Percentiles rank a stretch among this genome's conserved stretches.
Evolutionary conservation across 2,888 invertebrate genomes (phyloP).

Genomic region (Lypha dubia): DNA sequence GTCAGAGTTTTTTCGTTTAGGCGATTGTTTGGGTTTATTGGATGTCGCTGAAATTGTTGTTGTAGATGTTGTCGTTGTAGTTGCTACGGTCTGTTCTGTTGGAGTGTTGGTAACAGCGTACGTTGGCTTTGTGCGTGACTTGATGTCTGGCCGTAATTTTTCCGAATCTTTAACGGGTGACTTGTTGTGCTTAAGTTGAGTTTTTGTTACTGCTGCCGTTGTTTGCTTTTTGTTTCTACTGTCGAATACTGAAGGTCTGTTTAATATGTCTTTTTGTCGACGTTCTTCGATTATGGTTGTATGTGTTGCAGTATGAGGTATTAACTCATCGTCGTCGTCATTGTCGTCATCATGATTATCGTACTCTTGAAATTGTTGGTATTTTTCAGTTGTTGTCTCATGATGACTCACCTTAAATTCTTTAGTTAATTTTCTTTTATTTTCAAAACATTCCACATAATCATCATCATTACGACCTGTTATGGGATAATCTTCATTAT

Average conservation of each 20-base stretch:
- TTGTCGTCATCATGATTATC: constrained; percentile 26
- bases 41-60: constrained; percentile 2
- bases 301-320: constrained; percentile 76
- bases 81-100: constrained; percentile 24
- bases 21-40: constrained; percentile 61
- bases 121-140: constrained; percentile 63
- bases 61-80: constrained; percentile 2
- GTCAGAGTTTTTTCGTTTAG: constrained; percentile 60
- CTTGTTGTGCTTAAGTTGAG: constrained; percentile 56
- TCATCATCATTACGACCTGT: constrained; percentile 55
- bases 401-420: constrained; percentile 66
- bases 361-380: constrained; percentile 43
- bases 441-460: constrained; percentile 53
- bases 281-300: constrained; percentile 78
- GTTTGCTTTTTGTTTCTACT: constrained; percentile 48
- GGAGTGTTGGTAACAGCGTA: constrained; percentile 20
- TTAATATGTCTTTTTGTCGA: constrained; percentile 84
- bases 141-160: constrained; percentile 64
- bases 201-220: constrained; percentile 44
- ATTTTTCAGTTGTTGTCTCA: constrained; percentile 54
- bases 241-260: constrained; percentile 83
- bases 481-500: constrained; percentile 75
- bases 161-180: constrained; percentile 59
- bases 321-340: constrained; percentile 72
- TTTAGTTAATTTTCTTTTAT: constrained; percentile 48